Percentiles rank a stretch among this genome's conserved stretches.
phyloP scores from a whole-genome alignment of 2,797 vertebrate species.

The Rousettus madagascariensis region DNA sequence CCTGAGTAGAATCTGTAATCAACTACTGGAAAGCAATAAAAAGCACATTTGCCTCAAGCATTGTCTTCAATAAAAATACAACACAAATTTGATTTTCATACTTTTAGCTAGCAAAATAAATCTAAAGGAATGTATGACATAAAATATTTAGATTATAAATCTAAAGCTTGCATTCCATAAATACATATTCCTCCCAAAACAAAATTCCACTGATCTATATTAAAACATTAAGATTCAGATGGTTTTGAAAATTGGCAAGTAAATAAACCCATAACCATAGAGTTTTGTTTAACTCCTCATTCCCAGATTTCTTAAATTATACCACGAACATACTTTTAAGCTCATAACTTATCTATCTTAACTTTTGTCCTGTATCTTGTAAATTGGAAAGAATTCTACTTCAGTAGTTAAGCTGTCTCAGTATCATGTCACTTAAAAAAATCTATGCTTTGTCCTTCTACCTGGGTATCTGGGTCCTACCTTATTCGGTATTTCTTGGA shows the following conservation, averaged over 20 bases:
- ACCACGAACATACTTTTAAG: background rate
- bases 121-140: conserved; percentile 1
- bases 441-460: background rate
- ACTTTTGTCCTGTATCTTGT: background rate
- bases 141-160: background rate
- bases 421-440: background rate
- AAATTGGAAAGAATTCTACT: background rate
- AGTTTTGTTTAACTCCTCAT: background rate
- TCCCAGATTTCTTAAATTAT: background rate
- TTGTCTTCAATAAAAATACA: background rate
- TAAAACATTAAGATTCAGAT: conserved; percentile 37
- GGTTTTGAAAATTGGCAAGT: conserved; percentile 32
- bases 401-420: background rate
- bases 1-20: background rate
- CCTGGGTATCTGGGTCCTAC: background rate
- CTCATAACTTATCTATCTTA: background rate
- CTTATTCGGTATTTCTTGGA: background rate
- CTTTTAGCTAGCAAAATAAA: background rate
- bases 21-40: background rate
- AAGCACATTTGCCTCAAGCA: background rate
- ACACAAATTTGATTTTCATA: background rate
- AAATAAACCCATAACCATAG: background rate
- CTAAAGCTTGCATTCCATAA: background rate
- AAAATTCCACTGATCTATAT: conserved; percentile 6
- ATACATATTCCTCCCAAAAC: background rate